Percentiles rank a stretch among this genome's conserved stretches.
Conservation (phyloP, 2,797 vertebrate genomes). For the Mormyrops attenuatus region DNA sequence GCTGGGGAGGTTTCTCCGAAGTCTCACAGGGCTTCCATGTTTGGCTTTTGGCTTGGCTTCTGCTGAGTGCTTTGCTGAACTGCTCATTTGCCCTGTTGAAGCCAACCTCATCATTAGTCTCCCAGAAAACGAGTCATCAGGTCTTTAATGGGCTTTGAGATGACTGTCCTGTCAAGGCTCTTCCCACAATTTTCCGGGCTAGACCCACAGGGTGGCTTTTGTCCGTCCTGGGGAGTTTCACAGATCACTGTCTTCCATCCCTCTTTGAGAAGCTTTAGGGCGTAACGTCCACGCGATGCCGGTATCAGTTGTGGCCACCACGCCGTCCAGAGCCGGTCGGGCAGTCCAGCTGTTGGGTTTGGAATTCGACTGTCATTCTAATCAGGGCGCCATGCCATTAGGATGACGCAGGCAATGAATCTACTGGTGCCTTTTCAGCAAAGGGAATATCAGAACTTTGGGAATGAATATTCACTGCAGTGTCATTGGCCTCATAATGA, state of each 20-base stretch:
- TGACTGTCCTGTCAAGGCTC: background rate
- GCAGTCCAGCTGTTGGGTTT: background rate
- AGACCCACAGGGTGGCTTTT: background rate
- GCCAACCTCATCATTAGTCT: conserved; percentile 1
- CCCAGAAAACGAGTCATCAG: background rate
- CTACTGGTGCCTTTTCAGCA: background rate
- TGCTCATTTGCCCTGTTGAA: background rate
- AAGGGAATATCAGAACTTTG: background rate
- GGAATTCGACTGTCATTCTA: background rate
- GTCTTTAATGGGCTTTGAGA: background rate
- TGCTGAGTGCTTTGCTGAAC: background rate
- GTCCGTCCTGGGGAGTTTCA: background rate
- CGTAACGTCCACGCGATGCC: background rate
- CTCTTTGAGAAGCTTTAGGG: background rate
- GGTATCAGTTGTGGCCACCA: background rate
- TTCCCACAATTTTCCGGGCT: background rate
- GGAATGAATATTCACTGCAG: background rate
- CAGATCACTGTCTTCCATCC: background rate
- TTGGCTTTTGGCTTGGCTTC: background rate
- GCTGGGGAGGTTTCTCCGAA: background rate
- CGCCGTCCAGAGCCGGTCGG: background rate
- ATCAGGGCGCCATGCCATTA: background rate
- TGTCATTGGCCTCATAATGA: background rate
- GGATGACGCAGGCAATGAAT: background rate
- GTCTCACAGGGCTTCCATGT: background rate